phyloP scores from a whole-genome alignment of 2,888 invertebrate genomes.

The Phortica okadai region DNA sequence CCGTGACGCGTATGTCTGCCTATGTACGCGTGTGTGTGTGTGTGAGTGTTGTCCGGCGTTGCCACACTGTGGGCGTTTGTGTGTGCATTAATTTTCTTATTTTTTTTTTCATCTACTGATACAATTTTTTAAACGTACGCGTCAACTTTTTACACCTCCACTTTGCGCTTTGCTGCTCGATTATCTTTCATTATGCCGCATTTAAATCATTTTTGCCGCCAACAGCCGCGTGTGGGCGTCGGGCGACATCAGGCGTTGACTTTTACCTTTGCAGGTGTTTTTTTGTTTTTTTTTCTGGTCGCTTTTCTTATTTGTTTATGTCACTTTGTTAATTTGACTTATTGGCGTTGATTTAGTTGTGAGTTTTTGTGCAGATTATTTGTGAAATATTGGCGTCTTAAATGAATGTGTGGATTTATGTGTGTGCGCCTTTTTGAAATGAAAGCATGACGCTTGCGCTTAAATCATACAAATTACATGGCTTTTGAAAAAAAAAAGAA shows the following conservation, averaged over 20 bases:
- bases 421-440: no score
- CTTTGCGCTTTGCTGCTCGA: no score
- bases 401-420: no score
- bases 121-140: neutral
- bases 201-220: conserved; percentile 4
- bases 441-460: no score
- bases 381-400: no score
- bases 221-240: neutral
- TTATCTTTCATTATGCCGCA: neutral
- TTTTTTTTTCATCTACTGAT: neutral
- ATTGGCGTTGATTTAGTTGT: neutral
- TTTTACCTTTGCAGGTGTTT: neutral
- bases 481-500: no score
- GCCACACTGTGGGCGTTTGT: neutral
- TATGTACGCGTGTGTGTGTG: neutral
- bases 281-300: neutral
- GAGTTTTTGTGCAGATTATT: neutral
- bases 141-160: neutral
- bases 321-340: neutral
- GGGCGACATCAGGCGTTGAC: neutral
- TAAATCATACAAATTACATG: no score
- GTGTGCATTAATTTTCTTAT: neutral
- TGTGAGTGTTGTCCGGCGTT: no score
- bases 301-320: neutral
- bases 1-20: neutral